A percentile compares a stretch with the other conserved stretches of the same genome.
phyloP scores from a whole-genome alignment of 2,888 invertebrate genomes.

The Drosophila rubida region DNA sequence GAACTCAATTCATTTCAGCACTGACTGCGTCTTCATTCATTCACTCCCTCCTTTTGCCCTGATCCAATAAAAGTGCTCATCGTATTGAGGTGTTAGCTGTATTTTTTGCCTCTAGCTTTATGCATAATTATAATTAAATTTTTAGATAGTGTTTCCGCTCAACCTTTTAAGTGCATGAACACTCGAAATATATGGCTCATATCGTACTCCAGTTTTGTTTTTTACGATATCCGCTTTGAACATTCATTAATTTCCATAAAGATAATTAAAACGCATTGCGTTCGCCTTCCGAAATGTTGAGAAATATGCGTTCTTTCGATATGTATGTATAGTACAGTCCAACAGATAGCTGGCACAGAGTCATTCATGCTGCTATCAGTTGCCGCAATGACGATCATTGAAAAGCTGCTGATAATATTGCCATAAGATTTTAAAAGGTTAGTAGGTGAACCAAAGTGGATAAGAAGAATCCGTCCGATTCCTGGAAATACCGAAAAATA shows the following conservation, averaged over 20 bases:
- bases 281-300: slow-evolving; percentile 36
- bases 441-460: neutral
- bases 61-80: slow-evolving; percentile 24
- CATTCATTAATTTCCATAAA: slow-evolving; percentile 58
- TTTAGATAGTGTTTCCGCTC: slow-evolving; percentile 31
- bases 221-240: slow-evolving; percentile 55
- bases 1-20: slow-evolving; percentile 68
- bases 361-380: slow-evolving; percentile 16
- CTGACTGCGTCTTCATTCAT: slow-evolving; percentile 30
- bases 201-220: slow-evolving; percentile 5
- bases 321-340: neutral
- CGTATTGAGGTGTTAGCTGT: slow-evolving; percentile 18
- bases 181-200: slow-evolving; percentile 3
- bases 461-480: neutral
- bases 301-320: slow-evolving; percentile 27
- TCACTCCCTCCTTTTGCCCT: slow-evolving; percentile 12
- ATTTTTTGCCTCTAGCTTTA: slow-evolving; percentile 7
- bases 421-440: neutral
- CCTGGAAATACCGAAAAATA: neutral
- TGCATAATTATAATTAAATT: slow-evolving; percentile 44
- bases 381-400: neutral
- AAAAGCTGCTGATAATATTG: neutral
- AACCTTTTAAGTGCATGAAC: slow-evolving; percentile 11
- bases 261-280: slow-evolving; percentile 54
- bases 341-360: slow-evolving; percentile 2